Evolutionary conservation across 2,797 vertebrate species (phyloP).

Genomic region (Nyctibius grandis): DNA sequence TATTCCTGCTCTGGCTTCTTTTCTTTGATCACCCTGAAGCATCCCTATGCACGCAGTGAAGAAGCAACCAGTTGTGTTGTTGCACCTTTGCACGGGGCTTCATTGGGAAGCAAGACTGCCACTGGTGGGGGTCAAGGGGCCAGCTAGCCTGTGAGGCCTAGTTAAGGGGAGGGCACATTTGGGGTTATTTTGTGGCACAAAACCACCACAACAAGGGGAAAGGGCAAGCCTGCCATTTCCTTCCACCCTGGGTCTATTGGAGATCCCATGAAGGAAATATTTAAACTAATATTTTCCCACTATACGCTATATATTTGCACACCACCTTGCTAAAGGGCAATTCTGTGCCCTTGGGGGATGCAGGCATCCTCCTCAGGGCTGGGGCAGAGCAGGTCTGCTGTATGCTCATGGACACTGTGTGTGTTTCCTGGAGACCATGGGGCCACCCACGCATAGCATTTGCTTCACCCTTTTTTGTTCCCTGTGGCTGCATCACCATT

Average conservation of each 20-base stretch:
- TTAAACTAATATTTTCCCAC: neutral
- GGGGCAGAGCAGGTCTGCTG: neutral
- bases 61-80: neutral
- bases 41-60: neutral
- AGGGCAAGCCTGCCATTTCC: neutral
- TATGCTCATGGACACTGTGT: rapidly evolving
- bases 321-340: neutral
- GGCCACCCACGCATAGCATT: neutral
- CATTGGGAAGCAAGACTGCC: neutral
- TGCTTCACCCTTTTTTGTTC: neutral
- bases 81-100: neutral
- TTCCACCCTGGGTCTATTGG: neutral
- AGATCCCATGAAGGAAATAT: neutral
- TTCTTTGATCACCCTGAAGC: neutral
- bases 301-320: neutral
- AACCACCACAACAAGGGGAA: neutral
- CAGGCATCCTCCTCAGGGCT: neutral
- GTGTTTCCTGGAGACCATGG: neutral
- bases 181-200: neutral
- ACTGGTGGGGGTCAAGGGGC: neutral
- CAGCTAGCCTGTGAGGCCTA: neutral
- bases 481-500: neutral
- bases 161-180: neutral
- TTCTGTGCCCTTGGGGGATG: neutral
- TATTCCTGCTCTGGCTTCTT: neutral